Conservation (phyloP, 2,888 invertebrate genomes). For the Amphimallon solstitiale region DNA sequence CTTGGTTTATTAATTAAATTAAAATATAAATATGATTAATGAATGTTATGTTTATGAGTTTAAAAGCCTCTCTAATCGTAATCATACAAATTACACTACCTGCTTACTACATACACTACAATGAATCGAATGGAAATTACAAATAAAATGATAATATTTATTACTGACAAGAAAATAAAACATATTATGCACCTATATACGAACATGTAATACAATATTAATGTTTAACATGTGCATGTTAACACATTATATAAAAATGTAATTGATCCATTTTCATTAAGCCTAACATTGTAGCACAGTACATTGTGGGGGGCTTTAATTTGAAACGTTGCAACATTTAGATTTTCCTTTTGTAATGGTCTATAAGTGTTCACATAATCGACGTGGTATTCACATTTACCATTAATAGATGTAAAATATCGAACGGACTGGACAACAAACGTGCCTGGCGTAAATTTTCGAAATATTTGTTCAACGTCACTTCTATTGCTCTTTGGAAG, state of each 20-base stretch:
- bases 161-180: slow-evolving; percentile 12
- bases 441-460: slow-evolving; percentile 9
- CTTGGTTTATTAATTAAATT: too few relatives aligned
- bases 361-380: slow-evolving; percentile 9
- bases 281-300: slow-evolving; percentile 7
- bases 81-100: too few relatives aligned
- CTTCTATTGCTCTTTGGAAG: slow-evolving; percentile 12
- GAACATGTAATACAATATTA: slow-evolving; percentile 9
- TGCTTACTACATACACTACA: too few relatives aligned
- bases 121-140: too few relatives aligned
- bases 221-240: slow-evolving; percentile 10
- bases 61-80: too few relatives aligned
- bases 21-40: too few relatives aligned
- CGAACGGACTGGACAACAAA: slow-evolving; percentile 10
- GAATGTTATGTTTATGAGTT: too few relatives aligned
- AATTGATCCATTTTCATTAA: slow-evolving; percentile 12
- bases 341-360: slow-evolving; percentile 3
- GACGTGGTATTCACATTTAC: slow-evolving; percentile 10
- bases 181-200: slow-evolving; percentile 10
- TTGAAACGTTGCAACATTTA: slow-evolving; percentile 6
- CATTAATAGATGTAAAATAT: slow-evolving; percentile 10
- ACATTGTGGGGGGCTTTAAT: slow-evolving; percentile 8
- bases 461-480: slow-evolving; percentile 12
- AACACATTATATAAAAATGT: slow-evolving; percentile 12
- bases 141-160: not conserved